Percentiles rank a stretch among this genome's conserved stretches.
These are phyloP conservation scores for Mythimna albipuncta DNA, from an alignment of 2,888 invertebrate genomes.

Conservation along the genomic window DNA sequence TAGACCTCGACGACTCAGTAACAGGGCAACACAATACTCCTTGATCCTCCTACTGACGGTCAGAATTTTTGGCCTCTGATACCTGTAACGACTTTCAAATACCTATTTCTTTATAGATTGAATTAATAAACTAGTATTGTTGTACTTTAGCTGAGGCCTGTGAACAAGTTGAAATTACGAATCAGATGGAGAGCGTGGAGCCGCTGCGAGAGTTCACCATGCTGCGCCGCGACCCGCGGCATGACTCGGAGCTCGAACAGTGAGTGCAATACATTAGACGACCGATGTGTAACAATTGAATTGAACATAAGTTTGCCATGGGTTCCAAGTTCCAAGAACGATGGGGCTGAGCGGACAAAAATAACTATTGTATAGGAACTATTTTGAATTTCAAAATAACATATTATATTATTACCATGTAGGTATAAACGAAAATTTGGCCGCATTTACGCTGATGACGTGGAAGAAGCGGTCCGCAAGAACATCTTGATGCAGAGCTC, in stretches of 20 bases:
- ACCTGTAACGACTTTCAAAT: no score
- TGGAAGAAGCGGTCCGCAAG: conserved; percentile 82
- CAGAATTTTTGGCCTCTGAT: no score
- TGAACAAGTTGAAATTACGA: conserved; percentile 63
- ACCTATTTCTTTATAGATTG: neutral
- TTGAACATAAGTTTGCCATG: no score
- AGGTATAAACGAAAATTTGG: conserved; percentile 72
- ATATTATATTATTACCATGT: neutral
- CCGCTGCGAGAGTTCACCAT: conserved; percentile 83
- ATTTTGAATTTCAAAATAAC: neutral
- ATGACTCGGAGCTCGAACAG: conserved; percentile 70
- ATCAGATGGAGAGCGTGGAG: conserved; percentile 69
- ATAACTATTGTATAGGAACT: no score
- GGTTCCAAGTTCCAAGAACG: no score
- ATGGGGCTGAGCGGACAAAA: no score
- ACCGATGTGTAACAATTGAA: no score
- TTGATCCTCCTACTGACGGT: no score
- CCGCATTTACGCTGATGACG: conserved; percentile 75
- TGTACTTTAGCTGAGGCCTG: conserved; percentile 73
- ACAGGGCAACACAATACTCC: no score
- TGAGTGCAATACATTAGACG: conserved; percentile 46
- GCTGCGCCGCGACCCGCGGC: conserved; percentile 73
- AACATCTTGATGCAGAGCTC: conserved; percentile 75
- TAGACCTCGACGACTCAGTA: no score
- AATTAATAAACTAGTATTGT: neutral